Base-by-base conservation (phyloP, 1,140 invertebrate genomes). In the Akabosia matsudoensis region DNA sequence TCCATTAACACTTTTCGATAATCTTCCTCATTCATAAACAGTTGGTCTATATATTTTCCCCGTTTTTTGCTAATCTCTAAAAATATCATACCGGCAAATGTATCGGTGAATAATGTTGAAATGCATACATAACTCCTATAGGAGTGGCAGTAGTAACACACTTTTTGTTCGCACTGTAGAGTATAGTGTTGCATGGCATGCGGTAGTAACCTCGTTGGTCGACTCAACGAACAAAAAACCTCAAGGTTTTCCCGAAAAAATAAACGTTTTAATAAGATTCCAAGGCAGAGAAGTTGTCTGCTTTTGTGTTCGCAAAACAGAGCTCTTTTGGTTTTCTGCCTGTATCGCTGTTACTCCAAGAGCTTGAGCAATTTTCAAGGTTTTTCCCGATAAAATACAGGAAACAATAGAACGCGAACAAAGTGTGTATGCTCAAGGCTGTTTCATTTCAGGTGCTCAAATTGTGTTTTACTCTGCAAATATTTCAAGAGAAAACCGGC, bases 211-310 rank as follows among this genome's bases (percentile, higher is more conserved):
- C 61, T 67, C 30, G 61, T 7, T 31, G 7, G 37, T 45, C 37
- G 14, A 61, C 54, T 61, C 54, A 61, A 61, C 24, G 31, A 30
- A n/a, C n/a, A 61, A 67, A 67, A 24, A 30, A 67, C 24, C 61
- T 67, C 61, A 67, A 67, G 61, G 61, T 30, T 67, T 67, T 67
- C 61, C 61, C 61, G 61, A 67, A 67, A 67, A 67, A 61, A 61
- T 61, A 61, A n/a, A 61, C n/a, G 24, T 24, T 56, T 56, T 56
- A 16, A 56, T 56, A 16, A 56, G 54, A 24, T 56, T 56, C 54
- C 54, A 56, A 56, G 54, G 54, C 37, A 45, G 37, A 18, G 18
- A 45, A 45, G 37, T 45, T 10, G 37, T 10, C 37, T 45, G 18
- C 18, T 45, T 45, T 45, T 45, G 37, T 45, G 18, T 45, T 7